Base-by-base conservation (phyloP, 2,888 invertebrate genomes). In the Apamea anceps region DNA sequence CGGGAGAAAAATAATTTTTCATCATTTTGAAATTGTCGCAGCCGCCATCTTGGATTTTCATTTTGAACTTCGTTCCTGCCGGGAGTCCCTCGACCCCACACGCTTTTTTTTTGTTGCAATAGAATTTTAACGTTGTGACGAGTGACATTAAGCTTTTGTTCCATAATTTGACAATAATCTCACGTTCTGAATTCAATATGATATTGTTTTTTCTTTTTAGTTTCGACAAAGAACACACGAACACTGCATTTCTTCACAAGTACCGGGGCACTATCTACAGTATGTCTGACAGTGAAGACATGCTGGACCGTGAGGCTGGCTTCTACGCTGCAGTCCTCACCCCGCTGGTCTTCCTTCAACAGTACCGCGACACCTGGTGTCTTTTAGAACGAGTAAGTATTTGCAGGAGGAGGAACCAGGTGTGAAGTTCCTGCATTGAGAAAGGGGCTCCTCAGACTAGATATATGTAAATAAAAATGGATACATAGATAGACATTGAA, bases 361-460 rank as follows among this genome's bases (percentile, higher is more conserved):
- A 95, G 87, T 94, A 95, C 67, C 90, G 93, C 15, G 96, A 96
- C 62, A 93, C 93, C 18, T 96, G 96, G 96, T 96, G 96, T 80
- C 90, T 96, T 21, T 80, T 96, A 66, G 96, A 96, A 77, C 91
- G 96, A 89, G 96, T 96, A 83, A 91, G 88, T 74, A 5, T 28
- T 68, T 76, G 12, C 13, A 25, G 0, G 8, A 51, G 8, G 18
- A 32, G 18, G 5, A 28, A 10, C 6, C 21, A 67, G n/a, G 1
- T 37, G 13, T 63, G 25, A n/a, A 32, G 21, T 15, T 77, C 10
- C 3, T 48, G 10, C 4, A 45, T 51, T 51, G 13, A 72, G 21
- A 72, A 72, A 1, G 37, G 2, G 18, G 37, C 12, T 7, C 3
- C 25, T 32, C 13, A 63, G 42, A n/a, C 15, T n/a, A 12, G 65